Conservation (phyloP, 2,797 vertebrate genomes). For the Takifugu ocellatus region DNA sequence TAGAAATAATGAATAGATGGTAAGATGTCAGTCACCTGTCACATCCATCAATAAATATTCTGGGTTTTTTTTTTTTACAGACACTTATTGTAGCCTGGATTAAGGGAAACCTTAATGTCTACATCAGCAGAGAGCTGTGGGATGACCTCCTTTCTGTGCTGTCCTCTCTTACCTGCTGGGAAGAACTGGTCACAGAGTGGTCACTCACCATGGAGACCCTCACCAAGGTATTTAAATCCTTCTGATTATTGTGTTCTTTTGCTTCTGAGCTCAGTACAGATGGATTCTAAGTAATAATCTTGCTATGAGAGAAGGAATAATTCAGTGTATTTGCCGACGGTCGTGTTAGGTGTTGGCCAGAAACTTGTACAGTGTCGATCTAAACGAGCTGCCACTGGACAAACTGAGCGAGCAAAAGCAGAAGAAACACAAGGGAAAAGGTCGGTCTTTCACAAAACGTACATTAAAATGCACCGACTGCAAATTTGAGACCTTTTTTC, state of each 20-base stretch:
- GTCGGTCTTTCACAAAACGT: slow-evolving; percentile 61
- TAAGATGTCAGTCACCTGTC: no score
- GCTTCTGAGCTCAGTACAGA: neutral
- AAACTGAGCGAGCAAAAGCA: slow-evolving; percentile 98
- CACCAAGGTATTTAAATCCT: slow-evolving; percentile 78
- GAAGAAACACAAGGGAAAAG: slow-evolving; percentile 99
- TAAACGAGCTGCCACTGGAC: slow-evolving; percentile 93
- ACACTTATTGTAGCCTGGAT: slow-evolving; percentile 99
- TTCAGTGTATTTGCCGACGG: neutral
- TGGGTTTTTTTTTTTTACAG: slow-evolving; percentile 60
- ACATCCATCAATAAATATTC: neutral
- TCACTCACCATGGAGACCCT: slow-evolving; percentile 98
- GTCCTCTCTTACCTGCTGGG: slow-evolving; percentile 95
- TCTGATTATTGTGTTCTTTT: neutral
- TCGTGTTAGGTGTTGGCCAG: slow-evolving; percentile 84
- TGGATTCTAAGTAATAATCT: neutral
- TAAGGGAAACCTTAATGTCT: slow-evolving; percentile 98
- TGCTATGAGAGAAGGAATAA: neutral
- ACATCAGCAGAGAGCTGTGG: slow-evolving; percentile 97
- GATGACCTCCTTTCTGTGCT: slow-evolving; percentile 94
- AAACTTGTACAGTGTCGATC: slow-evolving; percentile 94
- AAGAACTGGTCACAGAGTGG: slow-evolving; percentile 98
- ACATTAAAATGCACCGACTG: neutral
- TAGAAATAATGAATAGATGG: no score
- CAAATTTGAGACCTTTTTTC: neutral